These are phyloP conservation scores for Alloscopus bannaensis DNA, from an alignment of 2,888 invertebrate genomes.

Conservation along the genomic window DNA sequence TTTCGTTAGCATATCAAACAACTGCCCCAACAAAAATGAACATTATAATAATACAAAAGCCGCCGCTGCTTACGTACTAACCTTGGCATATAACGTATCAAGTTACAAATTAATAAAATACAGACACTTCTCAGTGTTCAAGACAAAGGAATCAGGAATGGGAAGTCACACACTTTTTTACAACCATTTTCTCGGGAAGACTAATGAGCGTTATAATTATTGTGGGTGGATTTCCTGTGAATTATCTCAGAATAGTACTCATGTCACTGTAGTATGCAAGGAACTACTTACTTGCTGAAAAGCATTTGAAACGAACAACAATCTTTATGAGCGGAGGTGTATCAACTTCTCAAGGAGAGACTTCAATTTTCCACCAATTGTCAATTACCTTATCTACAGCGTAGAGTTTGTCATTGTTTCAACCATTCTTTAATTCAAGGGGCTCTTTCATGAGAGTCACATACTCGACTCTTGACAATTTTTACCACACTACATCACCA, in stretches of 20 bases:
- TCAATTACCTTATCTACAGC: neutral
- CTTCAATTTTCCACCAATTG: conserved; percentile 5
- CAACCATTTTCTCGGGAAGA: conserved; percentile 3
- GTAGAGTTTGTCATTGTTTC: neutral
- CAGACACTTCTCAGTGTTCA: neutral
- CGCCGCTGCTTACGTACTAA: too few species aligned
- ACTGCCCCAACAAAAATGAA: neutral
- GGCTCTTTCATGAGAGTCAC: too few species aligned
- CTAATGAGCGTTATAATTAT: neutral
- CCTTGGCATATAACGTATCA: conserved; percentile 4
- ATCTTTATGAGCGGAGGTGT: too few species aligned
- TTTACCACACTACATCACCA: neutral
- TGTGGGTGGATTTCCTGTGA: conserved; percentile 11
- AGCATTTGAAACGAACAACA: too few species aligned
- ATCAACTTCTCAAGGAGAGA: conserved; percentile 10
- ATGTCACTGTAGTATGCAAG: neutral
- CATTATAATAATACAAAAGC: neutral
- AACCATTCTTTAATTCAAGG: too few species aligned
- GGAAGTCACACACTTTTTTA: neutral
- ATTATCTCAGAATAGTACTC: conserved; percentile 2
- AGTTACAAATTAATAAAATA: neutral
- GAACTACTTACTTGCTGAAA: neutral
- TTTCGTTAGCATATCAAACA: neutral
- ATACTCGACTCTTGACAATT: too few species aligned
- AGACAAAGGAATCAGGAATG: conserved; percentile 10